Base-by-base conservation (phyloP, 2,797 vertebrate genomes). In the Sparidentex hasta region DNA sequence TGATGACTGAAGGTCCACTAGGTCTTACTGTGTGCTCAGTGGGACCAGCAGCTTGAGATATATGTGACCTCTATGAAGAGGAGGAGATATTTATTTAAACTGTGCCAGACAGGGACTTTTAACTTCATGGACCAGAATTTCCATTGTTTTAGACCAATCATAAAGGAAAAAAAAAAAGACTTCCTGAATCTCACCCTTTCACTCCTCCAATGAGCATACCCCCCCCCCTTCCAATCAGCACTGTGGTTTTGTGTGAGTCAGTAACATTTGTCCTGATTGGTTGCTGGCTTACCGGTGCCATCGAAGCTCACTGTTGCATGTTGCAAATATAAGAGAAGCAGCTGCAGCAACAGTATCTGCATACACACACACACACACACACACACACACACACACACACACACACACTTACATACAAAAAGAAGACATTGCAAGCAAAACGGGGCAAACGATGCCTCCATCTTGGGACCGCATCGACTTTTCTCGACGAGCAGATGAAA, bases 71-170 rank as follows among this genome's bases (percentile, higher is more conserved):
- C 91, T 79, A 90, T 87, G 89, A 91, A 54, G 64, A 91, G 92
- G 94, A 89, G 93, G 95, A 95, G 88, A 95, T 98, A 96, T 97
- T 97, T 97, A 97, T 97, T 97, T 95, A 95, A 93, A 96, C 91
- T 95, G 96, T 96, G 94, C 96, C 96, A 95, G 94, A 95, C 90
- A 95, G 92, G 94, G 95, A 94, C 93, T 94, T 95, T 90, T 90
- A 93, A 79, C 85, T 88, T 87, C 75, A 93, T 90, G 92, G 91
- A 91, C 91, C 94, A 94, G 88, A 95, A 89, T 92, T 88, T 92
- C 90, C 82, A 74, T 89, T 90, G 90, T 91, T 90, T 88, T 81
- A 76, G 86, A 94, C 76, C 88, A 91, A 89, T 91, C 88, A 87
- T 80, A 47, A 78, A 38, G 5, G 4, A 38, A 38, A 38, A 64